phyloP scores from a whole-genome alignment of 2,888 invertebrate species.

The Cryptus viduatorius region DNA sequence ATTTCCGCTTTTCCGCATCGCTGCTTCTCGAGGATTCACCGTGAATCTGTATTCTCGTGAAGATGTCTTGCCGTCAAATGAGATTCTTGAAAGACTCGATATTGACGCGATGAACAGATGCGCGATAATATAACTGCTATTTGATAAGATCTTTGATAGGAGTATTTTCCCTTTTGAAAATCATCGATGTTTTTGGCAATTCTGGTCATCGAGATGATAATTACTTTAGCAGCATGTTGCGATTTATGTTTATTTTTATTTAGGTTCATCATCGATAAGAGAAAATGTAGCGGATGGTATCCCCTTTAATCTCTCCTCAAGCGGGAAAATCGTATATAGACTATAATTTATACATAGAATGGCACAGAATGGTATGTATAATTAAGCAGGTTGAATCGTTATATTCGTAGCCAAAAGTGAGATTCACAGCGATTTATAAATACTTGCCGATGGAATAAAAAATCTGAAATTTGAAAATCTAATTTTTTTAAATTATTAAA shows the following conservation, averaged over 20 bases:
- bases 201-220: not conserved
- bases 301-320: too few species aligned
- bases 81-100: conserved; percentile 6
- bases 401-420: too few species aligned
- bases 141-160: too few species aligned
- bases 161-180: not conserved
- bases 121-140: too few species aligned
- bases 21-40: conserved; percentile 4
- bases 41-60: conserved; percentile 9
- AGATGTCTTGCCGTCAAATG: not conserved
- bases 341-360: too few species aligned
- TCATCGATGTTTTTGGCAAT: not conserved
- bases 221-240: not conserved
- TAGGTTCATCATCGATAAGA: not conserved
- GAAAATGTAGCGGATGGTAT: not conserved
- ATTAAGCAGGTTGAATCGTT: too few species aligned
- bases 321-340: too few species aligned
- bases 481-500: too few species aligned
- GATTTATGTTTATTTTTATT: not conserved
- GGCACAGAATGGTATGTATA: too few species aligned
- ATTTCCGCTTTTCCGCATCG: conserved; percentile 42
- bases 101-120: conserved; percentile 19
- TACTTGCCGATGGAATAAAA: too few species aligned
- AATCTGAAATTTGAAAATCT: too few species aligned
- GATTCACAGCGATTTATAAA: too few species aligned